Percentiles rank a stretch among this genome's conserved stretches.
phyloP scores from a whole-genome alignment of 2,888 invertebrate species.

The Eudemis profundana region DNA sequence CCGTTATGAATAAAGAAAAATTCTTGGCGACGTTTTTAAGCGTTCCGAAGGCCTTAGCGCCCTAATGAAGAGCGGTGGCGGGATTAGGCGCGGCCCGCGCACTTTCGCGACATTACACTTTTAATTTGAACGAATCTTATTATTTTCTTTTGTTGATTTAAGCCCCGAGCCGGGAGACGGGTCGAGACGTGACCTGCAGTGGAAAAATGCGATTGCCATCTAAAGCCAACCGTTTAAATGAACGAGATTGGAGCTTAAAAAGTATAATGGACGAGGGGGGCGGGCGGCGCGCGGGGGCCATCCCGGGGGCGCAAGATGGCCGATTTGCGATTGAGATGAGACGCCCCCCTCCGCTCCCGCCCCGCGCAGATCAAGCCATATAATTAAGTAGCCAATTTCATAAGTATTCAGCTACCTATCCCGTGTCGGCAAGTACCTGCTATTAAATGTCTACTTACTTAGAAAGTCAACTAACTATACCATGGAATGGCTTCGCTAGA shows the following conservation, averaged over 20 bases:
- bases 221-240: slow-evolving; percentile 90
- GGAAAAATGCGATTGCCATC: slow-evolving; percentile 90
- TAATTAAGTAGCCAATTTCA: slow-evolving; percentile 76
- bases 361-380: slow-evolving; percentile 80
- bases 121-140: slow-evolving; percentile 90
- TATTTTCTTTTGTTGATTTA: slow-evolving; percentile 89
- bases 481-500: slow-evolving; percentile 11
- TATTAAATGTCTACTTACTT: slow-evolving; percentile 31
- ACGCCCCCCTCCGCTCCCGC: slow-evolving; percentile 66
- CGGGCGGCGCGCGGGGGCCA: slow-evolving; percentile 76
- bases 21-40: slow-evolving; percentile 79
- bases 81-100: slow-evolving; percentile 73
- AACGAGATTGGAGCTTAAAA: slow-evolving; percentile 90
- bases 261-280: slow-evolving; percentile 87
- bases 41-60: slow-evolving; percentile 66
- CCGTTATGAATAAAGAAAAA: slow-evolving; percentile 85
- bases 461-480: slow-evolving; percentile 20
- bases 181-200: slow-evolving; percentile 88
- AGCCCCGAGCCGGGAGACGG: slow-evolving; percentile 86
- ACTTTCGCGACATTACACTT: slow-evolving; percentile 87
- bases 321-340: slow-evolving; percentile 86
- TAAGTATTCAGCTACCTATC: slow-evolving; percentile 59
- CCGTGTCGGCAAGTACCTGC: slow-evolving; percentile 46
- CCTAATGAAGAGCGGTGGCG: slow-evolving; percentile 80
- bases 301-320: slow-evolving; percentile 83